Evolutionary conservation across 1,140 invertebrate species (phyloP), one percentile per base, ranked within the genome.

Genomic region (Steinernema khuongi): DNA sequence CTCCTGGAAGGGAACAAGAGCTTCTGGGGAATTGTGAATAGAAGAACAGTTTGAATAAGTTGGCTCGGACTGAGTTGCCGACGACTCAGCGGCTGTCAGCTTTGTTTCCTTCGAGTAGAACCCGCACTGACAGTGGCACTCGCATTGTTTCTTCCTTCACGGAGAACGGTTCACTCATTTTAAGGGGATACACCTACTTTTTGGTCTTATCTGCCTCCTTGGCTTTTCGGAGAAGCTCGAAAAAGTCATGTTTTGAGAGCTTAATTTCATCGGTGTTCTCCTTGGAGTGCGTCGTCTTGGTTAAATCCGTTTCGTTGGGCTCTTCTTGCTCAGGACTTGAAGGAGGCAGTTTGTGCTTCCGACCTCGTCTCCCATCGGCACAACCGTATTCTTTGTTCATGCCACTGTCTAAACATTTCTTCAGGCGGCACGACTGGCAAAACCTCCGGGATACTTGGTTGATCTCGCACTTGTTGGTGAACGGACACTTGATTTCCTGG

Each of bases 391-490:
- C 32, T 29, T 29, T 29, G 26, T 2, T 18, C 43, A 30, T 29
- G 41, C 28, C 32, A 22, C 19, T 18, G 18, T 90, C 87, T 78
- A 96, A 91, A 85, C 94, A 96, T 84, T 96, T 96, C 83, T 93
- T 91, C 68, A 96, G 86, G 0, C 94, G 90, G 85, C 94, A 97
- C 88, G 93, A 92, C 83, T 97, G 94, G 85, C 50, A 60, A 26
- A 96, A 97, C 36, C 94, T 88, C 68, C 94, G 86, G 0, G 94
- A 96, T 0, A 96, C 90, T 0, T 92, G 89, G 32, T 93, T 94
- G 73, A 97, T 94, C 77, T 91, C 90, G 86, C 95, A 97, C 80
- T 91, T 92, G 81, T 94, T 90, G 67, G 89, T 91, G 84, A 94
- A 97, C 0, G 94, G 93, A 87, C 94, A 97, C 77, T 91, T 91